phyloP scores from a whole-genome alignment of 1,140 invertebrate genomes.

The Euwallacea similis region DNA sequence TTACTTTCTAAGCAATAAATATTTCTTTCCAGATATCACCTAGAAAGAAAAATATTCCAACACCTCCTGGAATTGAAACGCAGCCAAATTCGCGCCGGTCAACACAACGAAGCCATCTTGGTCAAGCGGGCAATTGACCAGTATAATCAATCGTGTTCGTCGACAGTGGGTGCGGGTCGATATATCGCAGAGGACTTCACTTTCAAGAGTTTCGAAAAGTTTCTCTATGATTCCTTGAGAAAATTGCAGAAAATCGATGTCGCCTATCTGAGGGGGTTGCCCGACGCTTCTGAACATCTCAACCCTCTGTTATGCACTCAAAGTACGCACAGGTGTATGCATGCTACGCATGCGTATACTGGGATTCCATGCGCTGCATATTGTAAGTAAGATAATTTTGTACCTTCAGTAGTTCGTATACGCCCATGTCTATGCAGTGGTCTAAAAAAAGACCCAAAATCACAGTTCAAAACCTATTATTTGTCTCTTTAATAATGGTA shows the following conservation, averaged over 20 bases:
- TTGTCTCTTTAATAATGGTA: not conserved
- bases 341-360: slow-evolving; percentile 88
- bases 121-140: slow-evolving; percentile 83
- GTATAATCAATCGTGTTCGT: slow-evolving; percentile 75
- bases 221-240: slow-evolving; percentile 85
- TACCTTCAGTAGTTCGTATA: not conserved
- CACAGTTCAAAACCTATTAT: not conserved
- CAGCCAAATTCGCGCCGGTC: slow-evolving; percentile 86
- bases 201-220: slow-evolving; percentile 87
- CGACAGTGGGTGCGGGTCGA: slow-evolving; percentile 67
- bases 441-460: not conserved
- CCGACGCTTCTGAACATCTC: slow-evolving; percentile 56
- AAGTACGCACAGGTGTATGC: slow-evolving; percentile 83
- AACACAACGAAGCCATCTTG: slow-evolving; percentile 84
- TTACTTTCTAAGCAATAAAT: too few relatives aligned
- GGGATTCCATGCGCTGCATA: slow-evolving; percentile 83
- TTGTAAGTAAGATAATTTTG: slow-evolving; percentile 62
- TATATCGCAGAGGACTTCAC: slow-evolving; percentile 74
- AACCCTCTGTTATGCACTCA: slow-evolving; percentile 75
- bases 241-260: slow-evolving; percentile 71
- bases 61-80: slow-evolving; percentile 91
- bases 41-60: slow-evolving; percentile 92
- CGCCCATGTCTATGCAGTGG: not conserved
- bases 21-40: slow-evolving; percentile 69
- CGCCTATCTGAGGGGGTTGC: slow-evolving; percentile 65